A percentile compares a stretch with the other conserved stretches of the same genome.
These are phyloP conservation scores for Gymnobelideus leadbeateri DNA, from an alignment of 2,113 vertebrate species.

Conservation along the genomic window DNA sequence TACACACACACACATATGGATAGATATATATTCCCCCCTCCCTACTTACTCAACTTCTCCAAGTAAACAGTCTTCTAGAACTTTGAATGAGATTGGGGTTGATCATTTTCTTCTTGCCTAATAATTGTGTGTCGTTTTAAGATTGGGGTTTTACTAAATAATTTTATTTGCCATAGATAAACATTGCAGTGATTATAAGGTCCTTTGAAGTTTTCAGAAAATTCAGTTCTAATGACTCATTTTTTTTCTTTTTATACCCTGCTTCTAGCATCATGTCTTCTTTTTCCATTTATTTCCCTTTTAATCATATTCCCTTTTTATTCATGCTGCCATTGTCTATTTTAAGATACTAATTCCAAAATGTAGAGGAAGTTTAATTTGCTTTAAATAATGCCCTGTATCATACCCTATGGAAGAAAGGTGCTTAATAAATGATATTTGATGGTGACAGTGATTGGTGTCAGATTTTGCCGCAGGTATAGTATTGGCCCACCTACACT, in stretches of 20 bases:
- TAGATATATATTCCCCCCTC: too few relatives aligned
- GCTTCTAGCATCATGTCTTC: background rate
- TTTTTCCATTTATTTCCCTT: background rate
- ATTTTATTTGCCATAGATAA: background rate
- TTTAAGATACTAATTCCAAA: constrained; percentile 11
- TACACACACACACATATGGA: too few relatives aligned
- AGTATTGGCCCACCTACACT: background rate
- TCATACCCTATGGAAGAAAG: background rate
- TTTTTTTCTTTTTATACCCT: background rate
- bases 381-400: constrained; percentile 29
- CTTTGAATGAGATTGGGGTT: background rate
- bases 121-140: background rate
- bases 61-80: constrained; percentile 22
- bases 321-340: background rate
- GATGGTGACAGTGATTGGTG: background rate
- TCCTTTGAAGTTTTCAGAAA: background rate
- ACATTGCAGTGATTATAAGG: background rate
- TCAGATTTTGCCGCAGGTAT: background rate
- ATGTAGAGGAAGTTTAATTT: background rate
- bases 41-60: background rate
- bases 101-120: background rate
- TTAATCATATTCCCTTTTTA: background rate
- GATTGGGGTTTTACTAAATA: background rate
- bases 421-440: constrained; percentile 14
- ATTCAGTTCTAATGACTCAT: background rate